Base-by-base conservation (phyloP, 30 jellyfish, hydroid and myxozoan species). In the Aurelia sp. region DNA sequence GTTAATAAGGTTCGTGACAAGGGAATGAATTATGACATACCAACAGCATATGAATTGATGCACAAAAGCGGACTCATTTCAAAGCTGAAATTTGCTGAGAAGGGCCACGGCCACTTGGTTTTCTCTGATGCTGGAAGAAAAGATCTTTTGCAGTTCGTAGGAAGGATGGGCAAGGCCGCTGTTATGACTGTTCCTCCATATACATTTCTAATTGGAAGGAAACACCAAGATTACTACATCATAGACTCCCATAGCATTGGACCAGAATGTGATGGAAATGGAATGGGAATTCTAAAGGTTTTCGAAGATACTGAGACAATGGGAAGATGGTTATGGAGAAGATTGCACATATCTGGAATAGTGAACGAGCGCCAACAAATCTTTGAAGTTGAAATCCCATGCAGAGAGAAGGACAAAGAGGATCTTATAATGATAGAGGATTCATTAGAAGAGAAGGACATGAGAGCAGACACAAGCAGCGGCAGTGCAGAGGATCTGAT, bases 171-270 rank as follows among this genome's bases (percentile, higher is more conserved):
- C 47, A 35, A 5, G 47, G 47, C 47, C 47, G 47, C 47, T 35
- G 47, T 35, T 35, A 35, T 33, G 22, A 71, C 82, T 12, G 82
- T 71, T 13, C 82, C 68, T 4, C 69, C 20, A 15, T 71, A 71
- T 24, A 71, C 33, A 6, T 71, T 71, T 35, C 35, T 71, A 5
- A 71, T 71, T 16, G 82, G 69, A 71, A 71, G 44, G 22, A n/a
- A 19, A 17, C 10, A 16, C n/a, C 67, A 24, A 17, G 10, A 38
- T 24, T 35, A 16, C 30, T 19, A 21, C n/a, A 4, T 48, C 2
- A 22, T 71, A 19, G 82, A 71, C 67, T 21, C 69, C 17, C 82
- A 71, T 38, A 64, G 33, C 17, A 71, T 71, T 17, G 82, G 82
- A 35, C 47, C 47, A 35, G 47, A 35, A 5, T 35, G 47, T 35